phyloP scores from a whole-genome alignment of 1,140 invertebrate genomes.

The Rhizoglyphus robini region DNA sequence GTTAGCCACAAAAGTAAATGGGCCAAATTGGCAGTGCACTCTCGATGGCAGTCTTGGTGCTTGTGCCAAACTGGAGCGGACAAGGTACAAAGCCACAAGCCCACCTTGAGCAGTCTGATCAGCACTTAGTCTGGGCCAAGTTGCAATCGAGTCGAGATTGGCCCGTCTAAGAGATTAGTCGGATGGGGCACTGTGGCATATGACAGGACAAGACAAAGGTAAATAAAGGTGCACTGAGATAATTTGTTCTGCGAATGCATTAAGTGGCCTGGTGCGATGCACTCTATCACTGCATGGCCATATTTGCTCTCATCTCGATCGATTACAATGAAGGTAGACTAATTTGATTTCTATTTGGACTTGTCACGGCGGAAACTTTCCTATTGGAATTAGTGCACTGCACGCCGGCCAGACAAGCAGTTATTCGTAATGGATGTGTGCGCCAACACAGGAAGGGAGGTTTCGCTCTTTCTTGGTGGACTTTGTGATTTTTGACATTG shows the following conservation, averaged over 20 bases:
- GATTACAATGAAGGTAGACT: conserved; percentile 3
- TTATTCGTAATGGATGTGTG: conserved; percentile 3
- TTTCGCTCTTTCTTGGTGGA: conserved; percentile 3
- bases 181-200: too few species aligned
- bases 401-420: neutral
- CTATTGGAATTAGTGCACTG: conserved; percentile 2
- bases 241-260: neutral
- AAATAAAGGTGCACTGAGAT: neutral
- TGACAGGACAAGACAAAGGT: neutral
- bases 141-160: too few species aligned
- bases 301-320: neutral
- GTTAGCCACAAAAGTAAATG: too few species aligned
- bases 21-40: too few species aligned
- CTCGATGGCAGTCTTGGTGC: too few species aligned
- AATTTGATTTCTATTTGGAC: conserved; percentile 13
- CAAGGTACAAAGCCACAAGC: too few species aligned
- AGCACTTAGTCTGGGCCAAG: too few species aligned
- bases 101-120: too few species aligned
- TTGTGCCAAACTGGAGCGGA: too few species aligned
- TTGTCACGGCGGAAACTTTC: conserved; percentile 4
- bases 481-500: neutral
- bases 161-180: too few species aligned
- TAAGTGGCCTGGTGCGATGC: neutral
- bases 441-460: conserved; percentile 7
- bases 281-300: neutral